Base-by-base conservation (phyloP, 1,140 invertebrate species). In the Leptestheria dahalacensis region DNA sequence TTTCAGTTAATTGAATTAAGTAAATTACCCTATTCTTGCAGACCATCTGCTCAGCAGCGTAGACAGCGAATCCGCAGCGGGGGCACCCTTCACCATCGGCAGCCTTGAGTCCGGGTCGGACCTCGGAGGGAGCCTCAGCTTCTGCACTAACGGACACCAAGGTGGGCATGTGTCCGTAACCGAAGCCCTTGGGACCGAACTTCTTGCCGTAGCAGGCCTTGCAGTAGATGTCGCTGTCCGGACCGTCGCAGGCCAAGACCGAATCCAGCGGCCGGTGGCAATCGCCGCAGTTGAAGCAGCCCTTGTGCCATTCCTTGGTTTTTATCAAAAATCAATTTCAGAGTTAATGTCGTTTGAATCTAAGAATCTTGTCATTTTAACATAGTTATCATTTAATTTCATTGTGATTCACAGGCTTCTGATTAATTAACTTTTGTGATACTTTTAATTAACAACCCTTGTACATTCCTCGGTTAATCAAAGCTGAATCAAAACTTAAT, bases 221-320 rank as follows among this genome's bases (percentile, higher is more conserved):
- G 78, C 92, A 97, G 78, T 91, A 95, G 67, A 97, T 83, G 69
- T 91, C 82, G 70, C 81, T 82, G 76, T 95, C 91, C 66, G 92
- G 91, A 68, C 85, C 86, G 74, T 95, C 91, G 77, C 88, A 91
- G 75, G 90, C 85, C 73, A 85, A 86, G 65, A 87, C 90, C 63
- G 91, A 95, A 75, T 97, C 92, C 71, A 97, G 79, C 71, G 84
- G 82, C 77, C 89, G 86, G 68, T 84, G 83, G 78, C 94, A 97
- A 72, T 80, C 78, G 73, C 82, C 79, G 77, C 90, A 93, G 75
- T 86, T 79, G 65, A 81, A 82, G 75, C 88, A 91, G 68, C 84
- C 86, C 74, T 90, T 92, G 75, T 95, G 91, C 90, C 91, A 95
- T 81, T 90, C 88, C 80, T 86, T 65, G n/a, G 23, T 71, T 66